Percentiles rank a stretch among this genome's conserved stretches.
Conservation (phyloP, 2,113 vertebrate genomes). For the Todiramphus chloris region DNA sequence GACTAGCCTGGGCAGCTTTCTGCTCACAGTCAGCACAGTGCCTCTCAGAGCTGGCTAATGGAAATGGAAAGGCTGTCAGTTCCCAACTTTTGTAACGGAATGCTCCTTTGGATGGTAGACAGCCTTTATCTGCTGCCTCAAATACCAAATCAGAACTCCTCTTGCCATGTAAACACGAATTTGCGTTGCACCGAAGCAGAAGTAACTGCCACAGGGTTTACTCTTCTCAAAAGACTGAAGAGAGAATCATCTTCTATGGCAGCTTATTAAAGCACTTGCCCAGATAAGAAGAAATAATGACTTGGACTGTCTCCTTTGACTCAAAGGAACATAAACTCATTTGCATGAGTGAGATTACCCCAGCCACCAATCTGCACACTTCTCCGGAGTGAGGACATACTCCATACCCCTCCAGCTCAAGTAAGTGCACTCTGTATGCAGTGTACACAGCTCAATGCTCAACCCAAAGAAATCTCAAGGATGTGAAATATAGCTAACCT, state of each 20-base stretch:
- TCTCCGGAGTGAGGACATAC: accelerated
- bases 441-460: neutral
- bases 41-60: neutral
- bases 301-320: neutral
- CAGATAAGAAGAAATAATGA: neutral
- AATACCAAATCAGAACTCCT: neutral
- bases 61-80: neutral
- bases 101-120: neutral
- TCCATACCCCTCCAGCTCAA: neutral
- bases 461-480: neutral
- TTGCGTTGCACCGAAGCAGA: neutral
- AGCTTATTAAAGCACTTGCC: neutral
- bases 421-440: neutral
- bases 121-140: neutral
- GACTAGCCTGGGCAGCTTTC: neutral
- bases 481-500: neutral
- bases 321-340: neutral
- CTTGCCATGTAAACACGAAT: neutral
- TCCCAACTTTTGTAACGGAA: neutral
- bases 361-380: accelerated
- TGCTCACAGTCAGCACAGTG: neutral
- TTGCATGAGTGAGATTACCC: neutral
- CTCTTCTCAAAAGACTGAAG: neutral
- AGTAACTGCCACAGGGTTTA: neutral
- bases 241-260: neutral